Conservation (phyloP, 2,113 vertebrate species). For the Sprattus sprattus region DNA sequence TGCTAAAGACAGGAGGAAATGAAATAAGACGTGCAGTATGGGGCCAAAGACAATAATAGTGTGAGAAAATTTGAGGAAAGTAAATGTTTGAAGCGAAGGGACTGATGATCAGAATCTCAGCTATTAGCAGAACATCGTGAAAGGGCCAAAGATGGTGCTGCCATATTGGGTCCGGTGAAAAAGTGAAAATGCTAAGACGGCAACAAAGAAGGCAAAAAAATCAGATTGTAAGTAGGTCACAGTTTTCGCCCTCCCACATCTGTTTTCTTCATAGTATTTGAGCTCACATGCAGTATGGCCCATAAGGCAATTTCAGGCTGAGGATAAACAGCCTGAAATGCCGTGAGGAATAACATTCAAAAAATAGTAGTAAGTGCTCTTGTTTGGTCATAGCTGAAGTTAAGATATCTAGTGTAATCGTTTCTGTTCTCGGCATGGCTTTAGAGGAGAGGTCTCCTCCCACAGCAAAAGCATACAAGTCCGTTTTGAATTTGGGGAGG, state of each 20-base stretch:
- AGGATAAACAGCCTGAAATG: slow-evolving; percentile 20
- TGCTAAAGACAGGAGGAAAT: slow-evolving; percentile 76
- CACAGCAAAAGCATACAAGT: background rate
- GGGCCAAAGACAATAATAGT: slow-evolving; percentile 77
- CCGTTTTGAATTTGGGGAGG: background rate
- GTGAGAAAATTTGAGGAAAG: slow-evolving; percentile 73
- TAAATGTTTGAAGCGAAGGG: slow-evolving; percentile 47
- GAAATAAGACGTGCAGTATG: slow-evolving; percentile 51
- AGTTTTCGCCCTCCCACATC: slow-evolving; percentile 31
- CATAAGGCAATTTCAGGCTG: slow-evolving; percentile 21
- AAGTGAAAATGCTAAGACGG: slow-evolving; percentile 10
- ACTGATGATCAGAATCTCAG: slow-evolving; percentile 55
- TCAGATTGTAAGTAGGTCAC: slow-evolving; percentile 47
- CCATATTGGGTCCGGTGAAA: slow-evolving; percentile 7
- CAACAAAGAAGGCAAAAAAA: slow-evolving; percentile 28
- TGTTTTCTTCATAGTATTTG: slow-evolving; percentile 28
- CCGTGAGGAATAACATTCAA: slow-evolving; percentile 1
- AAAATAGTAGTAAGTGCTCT: slow-evolving; percentile 10
- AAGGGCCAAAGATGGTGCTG: background rate
- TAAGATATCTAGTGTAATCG: background rate
- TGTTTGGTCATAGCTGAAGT: slow-evolving; percentile 19
- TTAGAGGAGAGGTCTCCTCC: background rate
- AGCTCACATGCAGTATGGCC: slow-evolving; percentile 8
- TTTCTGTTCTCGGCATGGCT: background rate
- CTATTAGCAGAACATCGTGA: slow-evolving; percentile 44